A percentile compares a stretch with the other conserved stretches of the same genome.
Evolutionary conservation across 2,797 vertebrate species (phyloP).

Genomic region (Setipinna tenuifilis): DNA sequence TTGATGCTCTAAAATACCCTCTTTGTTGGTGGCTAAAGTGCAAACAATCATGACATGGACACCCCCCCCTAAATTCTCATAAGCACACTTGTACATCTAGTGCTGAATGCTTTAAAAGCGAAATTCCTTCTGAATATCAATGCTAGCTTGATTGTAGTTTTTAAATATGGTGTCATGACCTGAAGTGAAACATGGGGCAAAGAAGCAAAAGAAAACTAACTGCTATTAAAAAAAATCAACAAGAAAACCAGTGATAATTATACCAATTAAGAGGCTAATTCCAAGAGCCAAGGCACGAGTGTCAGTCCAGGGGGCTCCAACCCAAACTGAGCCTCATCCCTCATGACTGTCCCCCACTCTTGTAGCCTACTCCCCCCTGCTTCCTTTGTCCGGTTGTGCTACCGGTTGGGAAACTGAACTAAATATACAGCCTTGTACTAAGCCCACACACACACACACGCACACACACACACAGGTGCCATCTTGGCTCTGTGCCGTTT

Average conservation of each 20-base stretch:
- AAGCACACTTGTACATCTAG: neutral
- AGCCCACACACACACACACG: neutral
- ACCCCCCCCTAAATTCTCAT: neutral
- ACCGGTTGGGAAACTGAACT: no score
- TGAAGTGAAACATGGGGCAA: neutral
- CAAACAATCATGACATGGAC: neutral
- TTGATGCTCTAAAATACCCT: neutral
- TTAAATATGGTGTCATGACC: neutral
- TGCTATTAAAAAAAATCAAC: neutral
- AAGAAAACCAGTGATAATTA: neutral
- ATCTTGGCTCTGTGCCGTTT: neutral
- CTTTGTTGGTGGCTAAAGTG: neutral
- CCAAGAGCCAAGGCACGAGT: neutral
- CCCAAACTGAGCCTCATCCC: neutral
- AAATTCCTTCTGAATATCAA: no score
- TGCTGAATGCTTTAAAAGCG: neutral
- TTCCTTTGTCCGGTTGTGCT: neutral
- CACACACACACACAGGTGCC: neutral
- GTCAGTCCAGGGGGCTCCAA: neutral
- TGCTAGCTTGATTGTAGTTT: neutral
- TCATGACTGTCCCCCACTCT: neutral
- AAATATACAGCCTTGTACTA: neutral
- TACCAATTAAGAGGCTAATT: neutral
- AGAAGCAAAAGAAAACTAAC: neutral
- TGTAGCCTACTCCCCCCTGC: neutral